Percentiles rank a stretch among this genome's conserved stretches.
phyloP scores from a whole-genome alignment of 2,888 invertebrate genomes.

The Villa cingulata region DNA sequence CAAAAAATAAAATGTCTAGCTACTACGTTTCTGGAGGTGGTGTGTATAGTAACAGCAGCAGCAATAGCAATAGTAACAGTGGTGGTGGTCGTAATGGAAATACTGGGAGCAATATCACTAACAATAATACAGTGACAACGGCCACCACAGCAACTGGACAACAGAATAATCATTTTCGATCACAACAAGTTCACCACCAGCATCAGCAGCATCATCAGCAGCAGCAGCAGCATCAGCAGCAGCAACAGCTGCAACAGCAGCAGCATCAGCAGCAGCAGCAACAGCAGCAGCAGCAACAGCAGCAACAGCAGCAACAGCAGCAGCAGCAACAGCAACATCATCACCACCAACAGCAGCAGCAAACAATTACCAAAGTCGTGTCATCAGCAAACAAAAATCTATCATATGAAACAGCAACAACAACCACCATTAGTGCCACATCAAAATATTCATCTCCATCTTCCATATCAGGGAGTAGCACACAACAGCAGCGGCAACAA shows the following conservation, averaged over 20 bases:
- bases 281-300: background rate
- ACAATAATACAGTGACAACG: no score
- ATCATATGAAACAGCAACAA: slow-evolving; percentile 14
- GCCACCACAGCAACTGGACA: background rate
- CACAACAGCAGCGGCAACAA: no score
- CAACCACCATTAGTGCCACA: background rate
- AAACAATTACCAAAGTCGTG: slow-evolving; percentile 11
- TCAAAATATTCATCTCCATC: background rate
- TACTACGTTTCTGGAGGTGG: slow-evolving; percentile 5
- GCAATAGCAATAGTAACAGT: background rate
- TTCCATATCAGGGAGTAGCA: no score
- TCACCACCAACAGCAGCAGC: slow-evolving; percentile 15
- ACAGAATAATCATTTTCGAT: slow-evolving; percentile 1
- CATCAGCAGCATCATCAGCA: slow-evolving; percentile 14
- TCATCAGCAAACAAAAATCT: slow-evolving; percentile 15
- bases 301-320: slow-evolving; percentile 13
- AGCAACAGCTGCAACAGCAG: slow-evolving; percentile 9
- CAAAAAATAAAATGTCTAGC: background rate
- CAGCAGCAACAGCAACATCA: slow-evolving; percentile 13
- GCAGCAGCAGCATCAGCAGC: no score
- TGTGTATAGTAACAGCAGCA: background rate
- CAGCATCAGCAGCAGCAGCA: slow-evolving; percentile 13
- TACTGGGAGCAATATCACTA: no score
- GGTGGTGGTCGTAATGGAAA: background rate
- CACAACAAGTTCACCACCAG: slow-evolving; percentile 13